phyloP scores from a whole-genome alignment of 37 sponge, comb jelly and placozoan genomes.

The Beroe forskalii region DNA sequence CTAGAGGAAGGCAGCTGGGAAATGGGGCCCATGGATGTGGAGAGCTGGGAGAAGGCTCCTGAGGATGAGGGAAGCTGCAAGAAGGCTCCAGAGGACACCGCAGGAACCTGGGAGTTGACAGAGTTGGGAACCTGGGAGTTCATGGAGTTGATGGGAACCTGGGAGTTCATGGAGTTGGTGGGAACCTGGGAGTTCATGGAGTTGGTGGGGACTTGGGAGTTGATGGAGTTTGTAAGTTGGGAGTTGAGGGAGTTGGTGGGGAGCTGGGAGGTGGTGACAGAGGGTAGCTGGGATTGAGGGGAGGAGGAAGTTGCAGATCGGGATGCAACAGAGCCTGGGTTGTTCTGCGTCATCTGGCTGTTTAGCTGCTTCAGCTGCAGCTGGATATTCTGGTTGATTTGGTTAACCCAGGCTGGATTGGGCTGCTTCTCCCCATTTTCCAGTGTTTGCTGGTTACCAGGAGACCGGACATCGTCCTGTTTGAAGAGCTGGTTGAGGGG shows the following conservation, averaged over 20 bases:
- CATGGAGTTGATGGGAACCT: too few species aligned
- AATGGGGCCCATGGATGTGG: not conserved
- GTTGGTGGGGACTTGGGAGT: too few species aligned
- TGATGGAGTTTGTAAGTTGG: too few species aligned
- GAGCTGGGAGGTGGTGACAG: constrained; percentile 14
- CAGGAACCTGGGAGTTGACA: not conserved
- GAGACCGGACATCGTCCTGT: not conserved
- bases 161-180: too few species aligned
- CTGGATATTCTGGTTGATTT: constrained; percentile 65
- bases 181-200: too few species aligned
- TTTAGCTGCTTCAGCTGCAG: constrained; percentile 54
- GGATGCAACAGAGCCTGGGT: not conserved
- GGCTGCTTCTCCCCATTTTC: constrained; percentile 52
- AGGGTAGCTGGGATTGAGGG: constrained; percentile 1
- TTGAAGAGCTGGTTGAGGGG: constrained; percentile 28
- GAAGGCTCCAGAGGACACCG: not conserved
- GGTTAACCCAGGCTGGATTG: constrained; percentile 39
- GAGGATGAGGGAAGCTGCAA: not conserved
- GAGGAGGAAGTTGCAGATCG: not conserved
- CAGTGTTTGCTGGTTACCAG: not conserved
- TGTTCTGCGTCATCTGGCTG: constrained; percentile 4
- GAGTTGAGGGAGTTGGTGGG: not conserved
- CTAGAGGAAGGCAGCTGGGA: not conserved
- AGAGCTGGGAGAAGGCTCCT: not conserved
- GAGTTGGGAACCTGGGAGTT: too few species aligned